Base-by-base conservation (phyloP, 2,888 invertebrate species). In the Dusona sp. region DNA sequence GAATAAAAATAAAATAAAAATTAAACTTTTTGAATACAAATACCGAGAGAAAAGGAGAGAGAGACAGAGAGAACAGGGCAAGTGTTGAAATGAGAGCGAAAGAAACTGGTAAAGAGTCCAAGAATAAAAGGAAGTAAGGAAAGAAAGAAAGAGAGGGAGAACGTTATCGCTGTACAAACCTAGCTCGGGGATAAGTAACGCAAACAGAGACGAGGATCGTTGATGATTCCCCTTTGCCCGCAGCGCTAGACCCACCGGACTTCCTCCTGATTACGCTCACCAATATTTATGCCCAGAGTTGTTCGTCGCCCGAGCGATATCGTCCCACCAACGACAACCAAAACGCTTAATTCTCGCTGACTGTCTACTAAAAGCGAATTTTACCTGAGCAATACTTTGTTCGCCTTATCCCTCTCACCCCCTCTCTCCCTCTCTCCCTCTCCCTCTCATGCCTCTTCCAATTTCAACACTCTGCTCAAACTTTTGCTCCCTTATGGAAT, bases 81-180 rank as follows among this genome's bases (percentile, higher is more conserved):
- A 51, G 67, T 19, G 33, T 38, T 29, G 38, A 67, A 36, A 9
- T 22, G 67, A 29, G 11, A 25, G 3, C 11, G 6, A 22, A 42
- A 42, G 9, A 13, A 68, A 22, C 38, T 13, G 13, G 67, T 42
- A 7, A 8, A 42, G 22, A 11, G 42, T 42, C 22, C n/a, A 25
- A 42, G 48, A 22, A n/a, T n/a, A 54, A n/a, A 54, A n/a, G 51
- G 51, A 38, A 54, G n/a, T 36, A 16, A 33, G n/a, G 61, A 25
- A 16, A 38, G 16, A 48, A 29, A 68, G 38, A 81, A 74, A 79
- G 79, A 79, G 84, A 75, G 57, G 70, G 72, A 73, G 80, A 75
- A 65, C 79, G 83, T 93, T 94, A 94, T 94, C 94, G 91, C 91
- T 93, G 88, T 89, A 91, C 92, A 94, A 94, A 94, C 94, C 91